Evolutionary conservation across 2,113 vertebrate species (phyloP).

Genomic region (Gallinago undulata): DNA sequence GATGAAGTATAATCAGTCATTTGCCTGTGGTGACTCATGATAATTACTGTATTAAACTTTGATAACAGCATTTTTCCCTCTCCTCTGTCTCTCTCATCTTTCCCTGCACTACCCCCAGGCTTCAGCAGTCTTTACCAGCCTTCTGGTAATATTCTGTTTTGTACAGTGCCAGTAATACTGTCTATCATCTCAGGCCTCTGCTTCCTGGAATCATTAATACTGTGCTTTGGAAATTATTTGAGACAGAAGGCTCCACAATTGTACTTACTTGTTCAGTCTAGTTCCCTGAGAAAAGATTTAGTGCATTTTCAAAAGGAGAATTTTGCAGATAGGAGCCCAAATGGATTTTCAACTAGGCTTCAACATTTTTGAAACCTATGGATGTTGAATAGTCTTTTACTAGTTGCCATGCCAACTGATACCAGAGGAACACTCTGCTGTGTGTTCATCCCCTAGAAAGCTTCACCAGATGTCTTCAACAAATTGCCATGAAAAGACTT

Average conservation of each 20-base stretch:
- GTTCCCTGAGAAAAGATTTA: constrained; percentile 70
- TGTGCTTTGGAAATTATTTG: constrained; percentile 75
- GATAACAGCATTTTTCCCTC: constrained; percentile 25
- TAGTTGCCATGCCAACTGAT: constrained; percentile 98
- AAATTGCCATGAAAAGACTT: constrained; percentile 98
- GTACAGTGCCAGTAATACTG: constrained; percentile 54
- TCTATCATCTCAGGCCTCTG: constrained; percentile 53
- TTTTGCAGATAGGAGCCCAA: constrained; percentile 91
- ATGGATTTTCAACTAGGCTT: constrained; percentile 98
- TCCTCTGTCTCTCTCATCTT: constrained; percentile 10
- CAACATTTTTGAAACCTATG: constrained; percentile 91
- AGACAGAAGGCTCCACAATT: constrained; percentile 66
- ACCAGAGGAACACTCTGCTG: constrained; percentile 90
- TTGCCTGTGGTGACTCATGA: constrained; percentile 26
- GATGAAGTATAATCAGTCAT: constrained; percentile 18
- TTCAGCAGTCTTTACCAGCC: constrained; percentile 8
- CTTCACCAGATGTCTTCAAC: constrained; percentile 99
- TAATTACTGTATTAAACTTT: constrained; percentile 61
- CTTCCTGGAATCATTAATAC: constrained; percentile 77
- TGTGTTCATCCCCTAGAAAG: constrained; percentile 89
- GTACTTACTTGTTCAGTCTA: constrained; percentile 64
- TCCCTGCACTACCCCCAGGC: neutral
- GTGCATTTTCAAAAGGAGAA: constrained; percentile 74
- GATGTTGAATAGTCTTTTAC: constrained; percentile 94
- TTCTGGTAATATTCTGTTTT: constrained; percentile 66